Conservation (phyloP, 1,140 invertebrate genomes). For the Drosophila kepulauana region DNA sequence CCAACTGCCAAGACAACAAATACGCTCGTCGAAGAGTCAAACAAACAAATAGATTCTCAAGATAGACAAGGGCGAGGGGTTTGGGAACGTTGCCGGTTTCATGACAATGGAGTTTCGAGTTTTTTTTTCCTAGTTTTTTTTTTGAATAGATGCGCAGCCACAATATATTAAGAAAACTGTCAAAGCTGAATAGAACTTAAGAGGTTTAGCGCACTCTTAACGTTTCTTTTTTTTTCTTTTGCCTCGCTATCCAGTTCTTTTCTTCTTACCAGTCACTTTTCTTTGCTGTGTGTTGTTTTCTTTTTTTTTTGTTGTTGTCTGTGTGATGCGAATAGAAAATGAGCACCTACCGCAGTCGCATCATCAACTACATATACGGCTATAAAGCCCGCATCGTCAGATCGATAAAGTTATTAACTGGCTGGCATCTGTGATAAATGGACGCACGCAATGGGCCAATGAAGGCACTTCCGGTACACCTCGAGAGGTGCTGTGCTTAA, state of each 20-base stretch:
- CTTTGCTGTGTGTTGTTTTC: background rate
- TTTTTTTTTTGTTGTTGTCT: slow-evolving; percentile 5
- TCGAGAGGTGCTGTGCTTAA: slow-evolving; percentile 6
- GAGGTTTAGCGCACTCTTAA: slow-evolving; percentile 79
- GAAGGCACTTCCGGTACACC: slow-evolving; percentile 61
- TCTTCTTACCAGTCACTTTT: slow-evolving; percentile 38
- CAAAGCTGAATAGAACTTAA: slow-evolving; percentile 84
- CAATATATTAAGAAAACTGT: slow-evolving; percentile 81
- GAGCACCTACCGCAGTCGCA: slow-evolving; percentile 64
- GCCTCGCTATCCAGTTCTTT: slow-evolving; percentile 29
- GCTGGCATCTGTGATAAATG: slow-evolving; percentile 59
- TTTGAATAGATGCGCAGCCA: slow-evolving; percentile 63
- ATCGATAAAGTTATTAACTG: slow-evolving; percentile 72
- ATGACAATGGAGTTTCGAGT: slow-evolving; percentile 68
- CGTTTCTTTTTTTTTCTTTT: slow-evolving; percentile 48
- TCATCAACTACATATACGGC: background rate
- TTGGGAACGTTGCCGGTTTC: slow-evolving; percentile 5
- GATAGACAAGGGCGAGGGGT: slow-evolving; percentile 35
- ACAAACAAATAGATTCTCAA: slow-evolving; percentile 77
- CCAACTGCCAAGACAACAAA: slow-evolving; percentile 21
- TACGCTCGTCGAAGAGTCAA: slow-evolving; percentile 24
- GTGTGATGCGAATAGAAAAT: slow-evolving; percentile 28
- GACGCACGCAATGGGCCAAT: slow-evolving; percentile 33
- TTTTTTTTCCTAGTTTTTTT: slow-evolving; percentile 26
- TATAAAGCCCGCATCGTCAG: slow-evolving; percentile 21